A percentile compares a stretch with the other conserved stretches of the same genome.
Conservation (phyloP, 2,113 vertebrate genomes). For the Pleuronectes platessa region DNA sequence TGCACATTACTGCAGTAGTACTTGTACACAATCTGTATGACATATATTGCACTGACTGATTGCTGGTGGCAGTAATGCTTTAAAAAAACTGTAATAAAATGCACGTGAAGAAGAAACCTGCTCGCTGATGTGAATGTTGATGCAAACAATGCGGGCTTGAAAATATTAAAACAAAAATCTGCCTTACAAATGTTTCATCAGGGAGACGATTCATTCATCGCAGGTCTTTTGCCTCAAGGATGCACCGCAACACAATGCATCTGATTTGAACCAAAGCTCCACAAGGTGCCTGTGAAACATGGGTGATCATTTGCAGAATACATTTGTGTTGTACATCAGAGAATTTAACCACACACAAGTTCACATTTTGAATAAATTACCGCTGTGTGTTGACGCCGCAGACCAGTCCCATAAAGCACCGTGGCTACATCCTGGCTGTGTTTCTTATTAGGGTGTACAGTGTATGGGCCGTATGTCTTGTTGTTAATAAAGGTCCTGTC, state of each 20-base stretch:
- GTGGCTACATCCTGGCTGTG: slow-evolving; percentile 27
- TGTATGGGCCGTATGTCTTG: slow-evolving; percentile 34
- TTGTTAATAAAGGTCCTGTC: slow-evolving; percentile 69
- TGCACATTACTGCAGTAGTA: no score
- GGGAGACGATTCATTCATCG: neutral
- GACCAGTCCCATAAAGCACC: neutral
- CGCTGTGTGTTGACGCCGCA: slow-evolving; percentile 2
- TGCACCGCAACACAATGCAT: neutral
- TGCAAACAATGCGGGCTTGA: neutral
- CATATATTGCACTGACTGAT: no score
- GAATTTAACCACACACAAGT: neutral
- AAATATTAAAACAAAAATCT: neutral
- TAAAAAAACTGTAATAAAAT: no score
- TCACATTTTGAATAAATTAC: neutral
- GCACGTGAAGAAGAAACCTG: no score
- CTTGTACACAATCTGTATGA: no score
- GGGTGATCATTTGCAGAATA: slow-evolving; percentile 5
- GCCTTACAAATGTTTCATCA: neutral
- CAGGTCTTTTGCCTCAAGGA: neutral
- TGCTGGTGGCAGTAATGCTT: no score
- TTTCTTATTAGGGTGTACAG: slow-evolving; percentile 35
- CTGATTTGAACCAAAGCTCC: slow-evolving; percentile 3
- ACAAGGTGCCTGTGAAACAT: slow-evolving; percentile 11
- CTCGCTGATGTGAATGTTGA: no score
- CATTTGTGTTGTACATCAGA: slow-evolving; percentile 14